These are phyloP conservation scores for Drosophila repletoides DNA, from an alignment of 1,140 invertebrate species.

Conservation along the genomic window DNA sequence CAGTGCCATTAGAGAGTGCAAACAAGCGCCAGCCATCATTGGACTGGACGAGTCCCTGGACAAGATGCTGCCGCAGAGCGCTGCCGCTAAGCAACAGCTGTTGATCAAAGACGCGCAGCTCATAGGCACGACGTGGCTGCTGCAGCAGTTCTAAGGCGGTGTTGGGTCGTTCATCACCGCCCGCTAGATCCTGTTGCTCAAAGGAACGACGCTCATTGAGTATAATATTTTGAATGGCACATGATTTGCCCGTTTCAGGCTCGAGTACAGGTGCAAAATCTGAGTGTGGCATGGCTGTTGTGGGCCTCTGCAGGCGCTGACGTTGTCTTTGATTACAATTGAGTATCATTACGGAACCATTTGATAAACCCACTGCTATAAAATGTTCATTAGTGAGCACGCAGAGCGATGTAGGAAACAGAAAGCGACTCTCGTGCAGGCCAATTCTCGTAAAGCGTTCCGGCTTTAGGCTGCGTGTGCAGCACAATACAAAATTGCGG, in stretches of 20 bases:
- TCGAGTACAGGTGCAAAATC: slow-evolving; percentile 21
- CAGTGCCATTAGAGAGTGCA: slow-evolving; percentile 56
- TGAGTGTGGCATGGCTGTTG: slow-evolving; percentile 23
- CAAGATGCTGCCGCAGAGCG: slow-evolving; percentile 62
- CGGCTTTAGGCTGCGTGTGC: slow-evolving; percentile 68
- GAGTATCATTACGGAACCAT: slow-evolving; percentile 76
- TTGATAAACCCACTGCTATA: slow-evolving; percentile 76
- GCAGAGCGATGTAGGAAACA: slow-evolving; percentile 69
- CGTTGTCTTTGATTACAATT: slow-evolving; percentile 70
- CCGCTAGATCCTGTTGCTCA: slow-evolving; percentile 39
- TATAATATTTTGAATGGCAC: slow-evolving; percentile 81
- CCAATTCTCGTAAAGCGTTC: slow-evolving; percentile 64
- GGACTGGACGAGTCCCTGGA: slow-evolving; percentile 64
- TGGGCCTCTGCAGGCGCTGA: slow-evolving; percentile 19
- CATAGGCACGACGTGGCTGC: slow-evolving; percentile 58
- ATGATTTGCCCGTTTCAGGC: slow-evolving; percentile 72
- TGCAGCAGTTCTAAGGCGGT: slow-evolving; percentile 60
- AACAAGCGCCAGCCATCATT: slow-evolving; percentile 69
- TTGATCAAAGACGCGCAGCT: slow-evolving; percentile 67
- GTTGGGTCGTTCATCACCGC: slow-evolving; percentile 44
- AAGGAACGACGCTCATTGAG: slow-evolving; percentile 69
- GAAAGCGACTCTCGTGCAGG: slow-evolving; percentile 67
- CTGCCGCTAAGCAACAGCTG: slow-evolving; percentile 69
- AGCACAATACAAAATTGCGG: slow-evolving; percentile 73
- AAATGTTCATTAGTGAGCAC: slow-evolving; percentile 69